Evolutionary conservation across 2,888 invertebrate genomes (phyloP), one percentile per base, ranked within the genome.

Genomic region (Glaucopsyche alexis): DNA sequence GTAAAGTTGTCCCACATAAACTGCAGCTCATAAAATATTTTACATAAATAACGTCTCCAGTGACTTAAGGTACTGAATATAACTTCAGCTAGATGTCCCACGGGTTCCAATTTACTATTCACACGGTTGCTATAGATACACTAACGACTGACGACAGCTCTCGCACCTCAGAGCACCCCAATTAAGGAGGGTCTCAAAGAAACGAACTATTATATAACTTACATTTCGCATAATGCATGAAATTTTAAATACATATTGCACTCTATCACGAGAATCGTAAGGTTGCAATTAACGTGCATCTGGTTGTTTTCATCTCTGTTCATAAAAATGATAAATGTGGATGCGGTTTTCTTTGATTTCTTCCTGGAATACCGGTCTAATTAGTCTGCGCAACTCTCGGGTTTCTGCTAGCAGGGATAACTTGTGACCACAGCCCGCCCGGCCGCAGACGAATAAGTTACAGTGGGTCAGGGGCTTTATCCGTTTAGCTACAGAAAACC

Each of bases 291-390:
- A 13, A 60, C 29, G 29, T 60, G 60, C 60, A 47, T 29, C 29
- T 1, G 49, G 49, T 14, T 19, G 5, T 11, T 55, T 19, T 38
- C 60, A 29, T 60, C 29, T 38, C 19, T 29, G 38, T 13, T 38
- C 29, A 60, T 60, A 60, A 38, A 60, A 60, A 60, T 60, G 60
- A 60, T 38, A 60, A 60, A 60, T 38, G 29, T 29, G 60, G 60
- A 4, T 60, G 60, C 29, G 60, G 60, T 60, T 60, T 60, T 14
- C 60, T 60, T 60, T 60, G 60, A 60, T 60, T 55, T 29, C 19
- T 55, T 38, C 60, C 29, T 13, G 14, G 29, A 38, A 29, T 38
- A 29, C 13, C 29, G 29, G 29, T 60, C 29, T 60, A 60, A 60
- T 60, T 60, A 55, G 55, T 19, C 19, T 9, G 19, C 19, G 55